Conservation (phyloP, 2,113 vertebrate species). For the Phylloscopus trochiloides region DNA sequence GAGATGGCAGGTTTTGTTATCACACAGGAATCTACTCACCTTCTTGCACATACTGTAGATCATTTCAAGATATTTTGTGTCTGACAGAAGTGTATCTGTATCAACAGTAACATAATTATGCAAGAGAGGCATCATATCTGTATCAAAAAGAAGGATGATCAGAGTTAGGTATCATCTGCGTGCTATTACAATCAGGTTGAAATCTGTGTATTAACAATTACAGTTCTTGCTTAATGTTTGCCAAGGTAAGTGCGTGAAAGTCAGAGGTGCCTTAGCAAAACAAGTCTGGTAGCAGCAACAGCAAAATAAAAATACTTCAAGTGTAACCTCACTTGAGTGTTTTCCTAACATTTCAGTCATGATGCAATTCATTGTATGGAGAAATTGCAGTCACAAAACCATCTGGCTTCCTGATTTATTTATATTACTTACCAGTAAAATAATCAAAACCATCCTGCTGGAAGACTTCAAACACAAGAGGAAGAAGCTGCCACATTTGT, state of each 20-base stretch:
- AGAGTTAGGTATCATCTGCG: background rate
- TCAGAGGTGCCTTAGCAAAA: background rate
- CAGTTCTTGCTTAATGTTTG: background rate
- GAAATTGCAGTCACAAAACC: background rate
- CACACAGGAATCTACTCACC: conserved; percentile 72
- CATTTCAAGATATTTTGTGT: conserved; percentile 98
- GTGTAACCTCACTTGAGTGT: background rate
- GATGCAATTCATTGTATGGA: background rate
- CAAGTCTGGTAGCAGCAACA: background rate
- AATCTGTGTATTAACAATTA: background rate
- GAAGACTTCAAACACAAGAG: conserved; percentile 96
- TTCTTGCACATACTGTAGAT: conserved; percentile 99
- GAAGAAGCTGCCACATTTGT: conserved; percentile 98
- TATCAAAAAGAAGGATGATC: conserved; percentile 30
- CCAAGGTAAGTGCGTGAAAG: background rate
- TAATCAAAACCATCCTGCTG: conserved; percentile 99
- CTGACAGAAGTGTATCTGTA: conserved; percentile 93
- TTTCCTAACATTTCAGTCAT: background rate
- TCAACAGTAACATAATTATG: conserved; percentile 99
- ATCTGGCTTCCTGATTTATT: background rate
- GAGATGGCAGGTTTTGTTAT: background rate
- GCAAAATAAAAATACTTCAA: background rate
- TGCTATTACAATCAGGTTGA: background rate
- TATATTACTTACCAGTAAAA: conserved; percentile 76
- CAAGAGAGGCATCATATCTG: conserved; percentile 99